Evolutionary conservation across 2,797 vertebrate genomes (phyloP).

Genomic region (Telmatherina bonti): DNA sequence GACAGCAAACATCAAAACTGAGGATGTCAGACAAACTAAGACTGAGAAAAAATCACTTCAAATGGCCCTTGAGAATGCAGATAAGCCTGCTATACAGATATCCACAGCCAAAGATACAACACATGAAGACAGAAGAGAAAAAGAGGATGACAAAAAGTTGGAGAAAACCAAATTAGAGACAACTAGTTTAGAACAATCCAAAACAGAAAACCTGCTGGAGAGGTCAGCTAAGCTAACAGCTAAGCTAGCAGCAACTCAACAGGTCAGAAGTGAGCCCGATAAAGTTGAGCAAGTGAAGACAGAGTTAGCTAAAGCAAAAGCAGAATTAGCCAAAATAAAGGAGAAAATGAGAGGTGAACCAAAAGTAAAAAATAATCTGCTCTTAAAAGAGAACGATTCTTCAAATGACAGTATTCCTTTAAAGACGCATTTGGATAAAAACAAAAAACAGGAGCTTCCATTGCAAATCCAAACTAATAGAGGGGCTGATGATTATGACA

Average conservation of each 20-base stretch:
- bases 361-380: constrained; percentile 41
- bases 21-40: constrained; percentile 24
- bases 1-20: constrained; percentile 26
- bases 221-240: constrained; percentile 36
- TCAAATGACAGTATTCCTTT: constrained; percentile 21
- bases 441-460: constrained; percentile 26
- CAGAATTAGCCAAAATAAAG: constrained; percentile 73
- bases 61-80: constrained; percentile 9
- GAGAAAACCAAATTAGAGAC: constrained; percentile 27
- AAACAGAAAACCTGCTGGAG: constrained; percentile 42
- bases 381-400: constrained; percentile 29
- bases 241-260: constrained; percentile 37
- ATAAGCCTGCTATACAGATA: constrained; percentile 2
- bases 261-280: constrained; percentile 57
- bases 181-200: constrained; percentile 35
- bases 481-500: constrained; percentile 51
- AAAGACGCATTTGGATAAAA: constrained; percentile 17
- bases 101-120: constrained; percentile 7
- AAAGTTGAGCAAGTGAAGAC: constrained; percentile 71
- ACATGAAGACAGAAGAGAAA: constrained; percentile 16
- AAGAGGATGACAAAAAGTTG: constrained; percentile 20
- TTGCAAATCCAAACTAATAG: constrained; percentile 24
- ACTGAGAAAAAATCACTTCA: constrained; percentile 10
- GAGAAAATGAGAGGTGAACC: constrained; percentile 71
- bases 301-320: constrained; percentile 76